Percentiles rank a stretch among this genome's conserved stretches.
Conservation (phyloP, 2,797 vertebrate genomes). For the Eulemur coronatus region DNA sequence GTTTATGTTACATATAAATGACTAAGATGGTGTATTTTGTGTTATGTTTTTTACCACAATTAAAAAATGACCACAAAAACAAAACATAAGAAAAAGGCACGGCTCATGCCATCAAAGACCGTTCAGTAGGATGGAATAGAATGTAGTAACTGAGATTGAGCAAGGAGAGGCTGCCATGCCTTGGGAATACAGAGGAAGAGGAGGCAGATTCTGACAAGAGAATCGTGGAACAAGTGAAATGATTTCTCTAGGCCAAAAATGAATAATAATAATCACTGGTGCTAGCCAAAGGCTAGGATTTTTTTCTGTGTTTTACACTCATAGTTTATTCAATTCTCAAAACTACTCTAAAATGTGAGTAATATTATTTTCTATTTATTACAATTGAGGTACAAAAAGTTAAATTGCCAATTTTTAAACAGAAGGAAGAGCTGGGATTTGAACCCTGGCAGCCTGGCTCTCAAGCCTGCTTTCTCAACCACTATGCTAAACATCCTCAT, state of each 20-base stretch:
- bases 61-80: background rate
- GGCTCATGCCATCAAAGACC: background rate
- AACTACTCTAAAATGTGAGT: background rate
- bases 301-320: background rate
- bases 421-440: background rate
- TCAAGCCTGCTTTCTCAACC: conserved; percentile 4
- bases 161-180: background rate
- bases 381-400: background rate
- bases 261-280: background rate
- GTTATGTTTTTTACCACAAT: background rate
- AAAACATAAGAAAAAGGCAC: background rate
- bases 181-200: background rate
- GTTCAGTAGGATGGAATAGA: background rate
- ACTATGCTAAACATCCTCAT: background rate
- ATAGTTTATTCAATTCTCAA: background rate
- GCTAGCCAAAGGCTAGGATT: background rate
- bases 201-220: background rate
- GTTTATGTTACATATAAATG: background rate
- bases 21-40: background rate
- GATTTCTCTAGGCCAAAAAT: background rate
- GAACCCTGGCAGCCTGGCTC: background rate
- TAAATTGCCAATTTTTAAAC: background rate
- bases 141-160: background rate
- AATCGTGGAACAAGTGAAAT: background rate
- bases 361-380: background rate